These are phyloP conservation scores for Progne subis DNA, from an alignment of 2,113 vertebrate genomes.

Conservation along the genomic window DNA sequence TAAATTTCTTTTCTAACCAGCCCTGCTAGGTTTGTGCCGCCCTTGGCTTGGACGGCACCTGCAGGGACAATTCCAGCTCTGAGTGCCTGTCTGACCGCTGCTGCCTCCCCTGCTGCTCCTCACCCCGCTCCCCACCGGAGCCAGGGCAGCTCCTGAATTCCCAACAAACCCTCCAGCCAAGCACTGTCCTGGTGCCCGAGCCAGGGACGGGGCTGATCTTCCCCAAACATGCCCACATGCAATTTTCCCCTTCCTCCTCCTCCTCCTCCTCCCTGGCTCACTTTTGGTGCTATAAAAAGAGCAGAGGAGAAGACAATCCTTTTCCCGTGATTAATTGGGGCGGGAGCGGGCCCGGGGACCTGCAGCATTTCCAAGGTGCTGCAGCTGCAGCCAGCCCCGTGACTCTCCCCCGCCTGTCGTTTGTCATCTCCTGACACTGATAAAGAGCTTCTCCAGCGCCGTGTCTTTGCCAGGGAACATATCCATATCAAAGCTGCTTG, in stretches of 20 bases:
- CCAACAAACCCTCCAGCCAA: rapidly evolving
- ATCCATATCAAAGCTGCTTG: conserved; percentile 68
- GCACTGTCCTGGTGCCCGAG: rapidly evolving
- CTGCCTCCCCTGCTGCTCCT: neutral
- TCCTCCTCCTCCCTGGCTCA: neutral
- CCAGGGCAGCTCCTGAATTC: neutral
- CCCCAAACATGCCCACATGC: neutral
- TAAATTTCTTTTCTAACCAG: neutral
- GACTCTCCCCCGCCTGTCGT: conserved; percentile 69
- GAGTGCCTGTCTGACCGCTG: neutral
- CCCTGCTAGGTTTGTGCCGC: neutral
- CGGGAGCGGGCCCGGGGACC: conserved; percentile 64
- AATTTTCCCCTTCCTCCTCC: neutral
- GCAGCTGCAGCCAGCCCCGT: conserved; percentile 73
- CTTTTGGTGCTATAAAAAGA: neutral
- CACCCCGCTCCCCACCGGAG: rapidly evolving
- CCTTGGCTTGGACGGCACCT: neutral
- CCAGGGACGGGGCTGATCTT: neutral
- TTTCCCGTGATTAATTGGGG: conserved; percentile 70
- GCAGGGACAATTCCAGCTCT: neutral
- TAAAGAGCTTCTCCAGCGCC: conserved; percentile 71
- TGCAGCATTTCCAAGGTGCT: conserved; percentile 64
- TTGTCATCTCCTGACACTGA: conserved; percentile 84
- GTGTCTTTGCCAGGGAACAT: conserved; percentile 66
- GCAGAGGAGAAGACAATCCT: neutral